Base-by-base conservation (phyloP, 2,888 invertebrate species). In the Catocala sponsa region DNA sequence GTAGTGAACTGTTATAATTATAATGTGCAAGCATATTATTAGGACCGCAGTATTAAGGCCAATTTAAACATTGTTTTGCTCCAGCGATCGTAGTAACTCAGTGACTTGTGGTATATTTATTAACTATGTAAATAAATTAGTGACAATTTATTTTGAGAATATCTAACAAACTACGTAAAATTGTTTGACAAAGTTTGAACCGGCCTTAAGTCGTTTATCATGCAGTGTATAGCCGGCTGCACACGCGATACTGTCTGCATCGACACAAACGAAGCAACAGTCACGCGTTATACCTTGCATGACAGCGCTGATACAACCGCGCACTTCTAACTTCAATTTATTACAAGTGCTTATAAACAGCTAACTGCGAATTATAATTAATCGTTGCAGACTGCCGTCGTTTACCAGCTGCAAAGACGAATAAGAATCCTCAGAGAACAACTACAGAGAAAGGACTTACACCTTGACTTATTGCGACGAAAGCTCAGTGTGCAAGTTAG, bases 371-470 rank as follows among this genome's bases (percentile, higher is more conserved):
- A 13, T 51, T 41, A 12, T 50, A 25, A 0, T 2, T 10, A 7
- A 13, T 43, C 35, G 0, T 88, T 88, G 47, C 91, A 98, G 97
- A 97, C 97, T 32, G 97, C 97, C 6, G 96, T 97, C n/a, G 97
- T 98, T 55, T 98, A 98, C 89, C 98, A 98, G 84, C 95, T 99
- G 44, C 98, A 99, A 90, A 95, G 98, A 65, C 95, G 98, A 69
- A 97, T 98, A 43, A 96, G 98, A 73, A 97, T 97, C 6, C 91
- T 98, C 11, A 95, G 98, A 54, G 99, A 99, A 85, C 98, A 99
- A 87, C 95, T 99, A 38, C 98, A 98, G 83, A 96, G 98, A 61
- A 97, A 98, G 80, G 99, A 99, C 85, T 95, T 99, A 46, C 99
- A 99, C 86, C 92, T 99, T 82, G 99, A 99, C 89, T 95, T 99